phyloP scores from a whole-genome alignment of 2,888 invertebrate genomes.

The Euplagia quadripunctaria region DNA sequence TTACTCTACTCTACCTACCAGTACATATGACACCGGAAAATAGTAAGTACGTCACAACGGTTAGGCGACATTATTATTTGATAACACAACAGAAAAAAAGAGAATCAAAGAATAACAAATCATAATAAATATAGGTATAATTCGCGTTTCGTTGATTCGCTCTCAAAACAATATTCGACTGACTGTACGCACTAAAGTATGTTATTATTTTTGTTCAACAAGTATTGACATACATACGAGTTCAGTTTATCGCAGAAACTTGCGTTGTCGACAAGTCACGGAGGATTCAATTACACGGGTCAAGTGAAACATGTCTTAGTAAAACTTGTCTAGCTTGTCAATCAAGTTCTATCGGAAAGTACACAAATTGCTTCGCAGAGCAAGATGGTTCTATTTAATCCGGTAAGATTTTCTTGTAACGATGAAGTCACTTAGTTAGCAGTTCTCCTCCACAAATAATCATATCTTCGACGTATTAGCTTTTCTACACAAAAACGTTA shows the following conservation, averaged over 20 bases:
- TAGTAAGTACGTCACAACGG: too few species aligned
- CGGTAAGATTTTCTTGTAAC: neutral
- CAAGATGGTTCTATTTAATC: neutral
- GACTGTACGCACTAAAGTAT: too few species aligned
- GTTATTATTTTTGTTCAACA: neutral
- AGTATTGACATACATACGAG: neutral
- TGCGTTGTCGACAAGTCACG: constrained; percentile 7
- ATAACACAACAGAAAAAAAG: too few species aligned
- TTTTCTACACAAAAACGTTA: too few species aligned
- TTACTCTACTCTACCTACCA: too few species aligned
- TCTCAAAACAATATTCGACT: too few species aligned
- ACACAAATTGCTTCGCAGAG: neutral
- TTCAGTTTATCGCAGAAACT: neutral
- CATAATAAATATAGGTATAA: too few species aligned
- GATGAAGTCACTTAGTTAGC: neutral
- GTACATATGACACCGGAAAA: too few species aligned
- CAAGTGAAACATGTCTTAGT: constrained; percentile 15
- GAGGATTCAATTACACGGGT: constrained; percentile 14
- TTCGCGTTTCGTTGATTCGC: too few species aligned
- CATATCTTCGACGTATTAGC: too few species aligned
- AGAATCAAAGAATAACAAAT: too few species aligned
- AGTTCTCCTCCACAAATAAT: neutral
- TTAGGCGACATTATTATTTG: too few species aligned
- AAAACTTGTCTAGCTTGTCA: constrained; percentile 10
- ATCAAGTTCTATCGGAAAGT: constrained; percentile 5